Conservation (phyloP, 2,113 vertebrate genomes). For the Jacana jacana region DNA sequence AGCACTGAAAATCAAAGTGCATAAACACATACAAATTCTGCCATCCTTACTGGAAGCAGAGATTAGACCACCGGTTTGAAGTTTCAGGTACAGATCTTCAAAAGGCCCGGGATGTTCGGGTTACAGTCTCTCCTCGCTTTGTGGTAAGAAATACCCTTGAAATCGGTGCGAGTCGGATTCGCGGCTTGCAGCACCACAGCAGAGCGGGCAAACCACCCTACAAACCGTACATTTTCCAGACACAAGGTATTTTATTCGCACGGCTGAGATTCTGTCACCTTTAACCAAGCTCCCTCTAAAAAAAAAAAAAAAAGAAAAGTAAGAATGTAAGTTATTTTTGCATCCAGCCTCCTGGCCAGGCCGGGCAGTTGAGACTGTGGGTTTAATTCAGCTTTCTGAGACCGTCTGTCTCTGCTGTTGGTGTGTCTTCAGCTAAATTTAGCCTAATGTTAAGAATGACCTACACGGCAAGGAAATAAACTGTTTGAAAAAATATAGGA, state of each 20-base stretch:
- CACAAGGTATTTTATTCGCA: neutral
- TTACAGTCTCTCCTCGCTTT: neutral
- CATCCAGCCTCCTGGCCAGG: neutral
- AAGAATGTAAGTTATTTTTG: neutral
- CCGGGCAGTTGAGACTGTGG: neutral
- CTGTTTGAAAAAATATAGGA: slow-evolving; percentile 66
- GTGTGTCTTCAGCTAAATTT: slow-evolving; percentile 43
- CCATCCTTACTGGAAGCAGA: neutral
- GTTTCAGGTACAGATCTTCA: slow-evolving; percentile 24
- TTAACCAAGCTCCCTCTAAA: neutral
- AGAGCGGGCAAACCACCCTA: neutral
- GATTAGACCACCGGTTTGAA: slow-evolving; percentile 36
- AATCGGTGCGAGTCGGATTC: neutral
- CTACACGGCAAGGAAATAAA: slow-evolving; percentile 62
- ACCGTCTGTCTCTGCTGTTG: neutral
- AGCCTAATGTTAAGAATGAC: slow-evolving; percentile 58
- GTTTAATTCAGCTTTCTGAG: neutral
- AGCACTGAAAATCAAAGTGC: slow-evolving; percentile 51
- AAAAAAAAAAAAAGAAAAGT: neutral
- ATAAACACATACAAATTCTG: slow-evolving; percentile 23
- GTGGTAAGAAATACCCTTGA: slow-evolving; percentile 3
- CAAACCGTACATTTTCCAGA: neutral
- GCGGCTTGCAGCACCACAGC: neutral
- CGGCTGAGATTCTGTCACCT: neutral
- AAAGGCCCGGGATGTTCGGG: neutral